phyloP scores from a whole-genome alignment of 1,140 invertebrate species.

The Apis dorsata region DNA sequence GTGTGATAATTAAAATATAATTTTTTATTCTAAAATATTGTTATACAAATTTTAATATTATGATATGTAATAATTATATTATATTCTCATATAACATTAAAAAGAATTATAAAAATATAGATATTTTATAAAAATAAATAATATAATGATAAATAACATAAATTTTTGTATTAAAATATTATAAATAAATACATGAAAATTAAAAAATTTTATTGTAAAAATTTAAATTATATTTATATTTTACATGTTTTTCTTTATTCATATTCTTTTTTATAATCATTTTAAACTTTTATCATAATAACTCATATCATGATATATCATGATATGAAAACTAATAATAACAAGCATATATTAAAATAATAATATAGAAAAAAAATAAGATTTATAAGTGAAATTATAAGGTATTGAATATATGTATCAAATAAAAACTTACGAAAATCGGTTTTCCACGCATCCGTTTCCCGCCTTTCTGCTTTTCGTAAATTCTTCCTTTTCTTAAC shows the following conservation, averaged over 20 bases:
- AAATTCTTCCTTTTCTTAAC: background rate
- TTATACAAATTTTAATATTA: background rate
- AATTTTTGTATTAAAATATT: background rate
- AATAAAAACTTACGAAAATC: constrained; percentile 32
- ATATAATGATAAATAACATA: no score
- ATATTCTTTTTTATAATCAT: background rate
- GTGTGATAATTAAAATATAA: no score
- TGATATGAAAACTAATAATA: background rate
- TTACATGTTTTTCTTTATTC: no score
- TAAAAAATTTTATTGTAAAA: background rate
- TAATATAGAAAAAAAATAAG: background rate
- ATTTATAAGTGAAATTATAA: background rate
- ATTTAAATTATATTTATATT: background rate
- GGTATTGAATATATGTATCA: background rate
- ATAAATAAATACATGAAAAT: background rate
- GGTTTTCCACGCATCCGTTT: constrained; percentile 38
- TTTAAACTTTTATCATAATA: background rate
- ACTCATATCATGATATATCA: background rate
- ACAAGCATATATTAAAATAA: background rate
- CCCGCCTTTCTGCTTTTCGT: constrained; percentile 5
- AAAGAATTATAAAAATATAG: no score
- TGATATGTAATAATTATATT: background rate
- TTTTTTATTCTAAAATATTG: no score
- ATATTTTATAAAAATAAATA: no score
- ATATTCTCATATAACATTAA: background rate